phyloP scores from a whole-genome alignment of 2,113 vertebrate species.

The Ifrita kowaldi region DNA sequence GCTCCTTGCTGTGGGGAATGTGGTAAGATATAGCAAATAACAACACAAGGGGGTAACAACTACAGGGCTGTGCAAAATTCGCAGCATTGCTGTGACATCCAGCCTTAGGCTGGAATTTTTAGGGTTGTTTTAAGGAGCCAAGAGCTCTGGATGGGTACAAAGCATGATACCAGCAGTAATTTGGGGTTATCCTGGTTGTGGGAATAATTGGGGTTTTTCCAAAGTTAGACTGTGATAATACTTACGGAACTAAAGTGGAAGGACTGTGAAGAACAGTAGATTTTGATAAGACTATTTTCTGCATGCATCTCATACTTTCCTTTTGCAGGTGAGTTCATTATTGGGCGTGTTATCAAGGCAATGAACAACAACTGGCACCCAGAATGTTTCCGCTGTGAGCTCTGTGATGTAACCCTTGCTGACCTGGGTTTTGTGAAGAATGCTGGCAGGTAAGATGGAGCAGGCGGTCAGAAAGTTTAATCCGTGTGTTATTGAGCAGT shows the following conservation, averaged over 20 bases:
- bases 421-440: constrained; percentile 80
- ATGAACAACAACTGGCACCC: constrained; percentile 82
- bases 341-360: constrained; percentile 80
- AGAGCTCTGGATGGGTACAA: neutral
- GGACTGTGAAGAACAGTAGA: neutral
- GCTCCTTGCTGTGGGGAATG: constrained; percentile 77
- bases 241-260: neutral
- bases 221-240: neutral
- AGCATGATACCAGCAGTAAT: neutral
- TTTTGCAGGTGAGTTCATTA: constrained; percentile 76
- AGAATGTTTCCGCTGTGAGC: constrained; percentile 77
- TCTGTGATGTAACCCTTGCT: constrained; percentile 72
- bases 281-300: neutral
- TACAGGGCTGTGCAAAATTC: neutral
- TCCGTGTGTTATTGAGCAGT: neutral
- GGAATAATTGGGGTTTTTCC: neutral
- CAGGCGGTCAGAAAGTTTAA: neutral
- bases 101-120: neutral
- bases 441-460: constrained; percentile 69
- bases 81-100: neutral
- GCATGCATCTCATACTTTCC: neutral
- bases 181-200: neutral
- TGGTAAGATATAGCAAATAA: constrained; percentile 57
- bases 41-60: neutral
- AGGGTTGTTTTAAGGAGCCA: neutral